Percentiles rank a stretch among this genome's conserved stretches.
Evolutionary conservation across 2,797 vertebrate species (phyloP).

Genomic region (Chrosomus eos): DNA sequence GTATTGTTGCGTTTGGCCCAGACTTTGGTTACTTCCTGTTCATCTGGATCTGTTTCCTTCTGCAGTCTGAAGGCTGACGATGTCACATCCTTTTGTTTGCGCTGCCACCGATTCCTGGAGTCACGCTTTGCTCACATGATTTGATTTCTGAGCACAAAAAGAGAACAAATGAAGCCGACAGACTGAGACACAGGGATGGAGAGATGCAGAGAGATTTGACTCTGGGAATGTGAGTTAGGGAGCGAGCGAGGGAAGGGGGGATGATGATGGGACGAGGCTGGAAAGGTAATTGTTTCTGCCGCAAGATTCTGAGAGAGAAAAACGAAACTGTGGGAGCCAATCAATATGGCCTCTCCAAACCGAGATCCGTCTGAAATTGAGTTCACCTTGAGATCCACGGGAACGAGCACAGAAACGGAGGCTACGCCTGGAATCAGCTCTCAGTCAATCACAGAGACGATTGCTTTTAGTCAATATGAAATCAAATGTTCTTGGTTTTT

Average conservation of each 20-base stretch:
- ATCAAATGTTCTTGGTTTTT: background rate
- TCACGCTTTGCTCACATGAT: conserved; percentile 30
- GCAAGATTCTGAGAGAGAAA: conserved; percentile 8
- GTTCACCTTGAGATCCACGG: background rate
- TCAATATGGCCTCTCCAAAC: conserved; percentile 9
- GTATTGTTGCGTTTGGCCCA: background rate
- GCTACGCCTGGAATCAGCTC: background rate
- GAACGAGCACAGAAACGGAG: background rate
- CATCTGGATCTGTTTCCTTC: conserved; percentile 37
- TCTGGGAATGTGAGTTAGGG: background rate
- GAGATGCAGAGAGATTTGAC: conserved; percentile 17
- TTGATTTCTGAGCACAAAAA: conserved; percentile 7
- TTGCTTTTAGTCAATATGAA: background rate
- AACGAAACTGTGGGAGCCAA: background rate
- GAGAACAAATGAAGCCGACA: conserved; percentile 3
- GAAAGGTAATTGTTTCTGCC: conserved; percentile 39
- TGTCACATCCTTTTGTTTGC: conserved; percentile 40
- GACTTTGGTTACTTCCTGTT: conserved; percentile 25
- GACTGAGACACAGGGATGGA: background rate
- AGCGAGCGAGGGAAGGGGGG: background rate
- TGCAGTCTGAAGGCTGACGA: conserved; percentile 16
- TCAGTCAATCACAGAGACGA: background rate
- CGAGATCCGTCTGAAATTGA: background rate
- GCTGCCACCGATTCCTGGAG: conserved; percentile 32
- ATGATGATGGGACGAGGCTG: background rate